These are phyloP conservation scores for Chalcis sispes DNA, from an alignment of 2,888 invertebrate genomes.

Conservation along the genomic window DNA sequence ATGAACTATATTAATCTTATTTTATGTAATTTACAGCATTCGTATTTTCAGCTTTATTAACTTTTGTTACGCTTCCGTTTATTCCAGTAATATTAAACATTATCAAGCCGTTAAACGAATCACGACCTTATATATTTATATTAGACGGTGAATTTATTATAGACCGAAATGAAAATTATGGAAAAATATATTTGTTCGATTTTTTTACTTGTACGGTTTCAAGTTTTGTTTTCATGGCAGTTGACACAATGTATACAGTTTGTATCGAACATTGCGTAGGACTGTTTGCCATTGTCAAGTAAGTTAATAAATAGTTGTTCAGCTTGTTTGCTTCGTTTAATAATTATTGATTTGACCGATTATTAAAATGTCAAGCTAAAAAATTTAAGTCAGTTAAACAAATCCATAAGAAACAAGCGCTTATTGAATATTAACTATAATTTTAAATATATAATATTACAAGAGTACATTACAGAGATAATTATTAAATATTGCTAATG, in stretches of 20 bases:
- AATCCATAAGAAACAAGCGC: background rate
- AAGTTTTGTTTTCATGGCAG: background rate
- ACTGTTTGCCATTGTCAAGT: conserved; percentile 33
- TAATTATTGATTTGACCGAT: no score
- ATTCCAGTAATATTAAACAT: conserved; percentile 9
- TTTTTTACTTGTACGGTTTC: no score
- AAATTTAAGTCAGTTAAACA: no score
- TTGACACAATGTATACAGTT: conserved; percentile 20
- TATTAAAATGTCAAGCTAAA: no score
- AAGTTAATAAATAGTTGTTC: no score
- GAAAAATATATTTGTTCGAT: conserved; percentile 6
- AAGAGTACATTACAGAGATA: no score
- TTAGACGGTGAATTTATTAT: conserved; percentile 13
- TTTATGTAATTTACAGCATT: no score
- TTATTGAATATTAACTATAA: background rate
- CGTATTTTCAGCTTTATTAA: background rate
- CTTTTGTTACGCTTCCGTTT: background rate
- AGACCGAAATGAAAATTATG: background rate
- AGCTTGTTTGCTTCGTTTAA: no score
- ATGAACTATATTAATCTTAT: no score
- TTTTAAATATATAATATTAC: background rate
- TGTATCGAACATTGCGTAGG: conserved; percentile 27
- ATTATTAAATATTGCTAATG: no score
- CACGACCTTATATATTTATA: conserved; percentile 14
- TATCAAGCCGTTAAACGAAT: conserved; percentile 8